Evolutionary conservation across 2,888 invertebrate species (phyloP).

Genomic region (Eurois occulta): DNA sequence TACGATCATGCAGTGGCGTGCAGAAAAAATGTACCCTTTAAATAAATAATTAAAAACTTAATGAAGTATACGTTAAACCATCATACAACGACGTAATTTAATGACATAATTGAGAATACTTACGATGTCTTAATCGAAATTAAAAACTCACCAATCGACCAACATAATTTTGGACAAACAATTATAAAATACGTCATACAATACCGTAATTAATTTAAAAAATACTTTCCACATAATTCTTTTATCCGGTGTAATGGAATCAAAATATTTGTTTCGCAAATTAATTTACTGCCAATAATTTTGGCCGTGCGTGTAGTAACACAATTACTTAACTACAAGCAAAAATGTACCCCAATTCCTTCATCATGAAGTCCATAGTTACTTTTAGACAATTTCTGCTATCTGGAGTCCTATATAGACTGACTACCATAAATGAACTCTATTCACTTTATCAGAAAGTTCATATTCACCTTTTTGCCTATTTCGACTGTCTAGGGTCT

Average conservation of each 20-base stretch:
- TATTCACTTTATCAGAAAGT: neutral
- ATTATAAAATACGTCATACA: constrained; percentile 24
- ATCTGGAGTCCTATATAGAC: constrained; percentile 29
- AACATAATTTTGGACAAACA: constrained; percentile 13
- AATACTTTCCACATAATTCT: constrained; percentile 9
- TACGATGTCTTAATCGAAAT: constrained; percentile 33
- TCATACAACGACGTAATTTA: constrained; percentile 7
- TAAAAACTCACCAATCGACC: constrained; percentile 32
- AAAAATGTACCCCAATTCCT: constrained; percentile 5
- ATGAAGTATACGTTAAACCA: constrained; percentile 5
- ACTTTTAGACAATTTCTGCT: neutral
- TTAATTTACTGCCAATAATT: constrained; percentile 31
- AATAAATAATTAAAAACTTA: constrained; percentile 27
- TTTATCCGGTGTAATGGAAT: constrained; percentile 31
- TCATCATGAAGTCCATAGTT: neutral
- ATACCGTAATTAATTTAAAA: constrained; percentile 37
- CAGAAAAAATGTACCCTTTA: constrained; percentile 33
- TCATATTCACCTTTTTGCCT: neutral
- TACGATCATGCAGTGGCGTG: constrained; percentile 47
- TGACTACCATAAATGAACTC: neutral
- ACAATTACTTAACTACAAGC: neutral
- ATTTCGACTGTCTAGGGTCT: constrained; percentile 20
- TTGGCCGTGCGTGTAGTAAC: constrained; percentile 38
- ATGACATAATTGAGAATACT: constrained; percentile 30
- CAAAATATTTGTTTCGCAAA: constrained; percentile 44